These are phyloP conservation scores for Leptogaster cylindrica DNA, from an alignment of 2,888 invertebrate genomes.

Conservation along the genomic window DNA sequence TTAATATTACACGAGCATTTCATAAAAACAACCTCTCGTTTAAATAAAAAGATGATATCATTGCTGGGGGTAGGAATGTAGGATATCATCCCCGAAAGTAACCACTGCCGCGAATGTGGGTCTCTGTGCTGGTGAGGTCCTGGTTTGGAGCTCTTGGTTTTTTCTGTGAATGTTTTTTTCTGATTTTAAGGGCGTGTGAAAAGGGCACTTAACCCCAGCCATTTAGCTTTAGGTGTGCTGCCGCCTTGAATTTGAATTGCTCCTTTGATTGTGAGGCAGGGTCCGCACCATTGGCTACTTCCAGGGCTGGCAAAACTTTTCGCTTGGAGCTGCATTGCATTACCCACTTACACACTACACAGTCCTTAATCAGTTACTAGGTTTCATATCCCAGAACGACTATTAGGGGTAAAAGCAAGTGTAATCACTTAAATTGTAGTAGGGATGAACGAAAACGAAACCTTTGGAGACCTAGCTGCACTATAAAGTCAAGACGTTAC, in stretches of 20 bases:
- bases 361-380: constrained; percentile 19
- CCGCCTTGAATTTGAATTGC: constrained; percentile 36
- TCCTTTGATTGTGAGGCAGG: constrained; percentile 26
- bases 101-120: constrained; percentile 29
- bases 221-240: constrained; percentile 21
- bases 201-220: constrained; percentile 24
- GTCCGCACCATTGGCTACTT: background rate
- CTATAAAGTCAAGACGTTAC: background rate
- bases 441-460: constrained; percentile 21
- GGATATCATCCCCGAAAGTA: constrained; percentile 31
- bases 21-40: constrained; percentile 38
- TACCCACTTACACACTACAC: background rate
- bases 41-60: constrained; percentile 40
- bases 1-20: constrained; percentile 39
- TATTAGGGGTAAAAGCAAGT: constrained; percentile 36
- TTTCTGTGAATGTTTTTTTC: constrained; percentile 34
- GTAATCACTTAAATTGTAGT: constrained; percentile 42
- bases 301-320: background rate
- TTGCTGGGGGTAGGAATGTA: constrained; percentile 31
- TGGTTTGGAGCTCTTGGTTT: background rate
- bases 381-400: constrained; percentile 12
- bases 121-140: constrained; percentile 7
- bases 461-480: background rate
- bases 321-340: background rate
- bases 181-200: constrained; percentile 40